phyloP scores from a whole-genome alignment of 2,888 invertebrate species.

The Watsonalla binaria region DNA sequence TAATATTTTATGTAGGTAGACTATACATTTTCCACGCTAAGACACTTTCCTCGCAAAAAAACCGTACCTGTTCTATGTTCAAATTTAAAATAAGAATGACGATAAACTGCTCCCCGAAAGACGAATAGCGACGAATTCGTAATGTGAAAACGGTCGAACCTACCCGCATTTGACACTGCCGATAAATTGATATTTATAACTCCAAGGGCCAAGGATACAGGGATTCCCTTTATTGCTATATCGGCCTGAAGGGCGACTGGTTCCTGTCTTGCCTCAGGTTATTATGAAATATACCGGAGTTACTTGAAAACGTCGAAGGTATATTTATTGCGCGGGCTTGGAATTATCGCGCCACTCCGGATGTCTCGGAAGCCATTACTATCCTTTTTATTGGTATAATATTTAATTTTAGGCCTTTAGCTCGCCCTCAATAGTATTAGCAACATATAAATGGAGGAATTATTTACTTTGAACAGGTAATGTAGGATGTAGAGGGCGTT shows the following conservation, averaged over 20 bases:
- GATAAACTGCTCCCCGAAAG: slow-evolving; percentile 47
- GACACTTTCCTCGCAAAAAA: background rate
- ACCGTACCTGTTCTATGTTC: slow-evolving; percentile 17
- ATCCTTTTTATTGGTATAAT: slow-evolving; percentile 78
- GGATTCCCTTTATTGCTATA: slow-evolving; percentile 76
- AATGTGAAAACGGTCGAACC: slow-evolving; percentile 67
- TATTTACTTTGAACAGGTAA: slow-evolving; percentile 44
- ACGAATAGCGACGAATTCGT: slow-evolving; percentile 61
- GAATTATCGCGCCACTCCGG: slow-evolving; percentile 70
- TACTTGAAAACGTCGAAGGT: slow-evolving; percentile 75
- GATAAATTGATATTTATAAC: slow-evolving; percentile 79
- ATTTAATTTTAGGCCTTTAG: slow-evolving; percentile 74
- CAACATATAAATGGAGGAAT: slow-evolving; percentile 69
- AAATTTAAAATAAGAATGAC: slow-evolving; percentile 48
- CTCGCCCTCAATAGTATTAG: slow-evolving; percentile 46
- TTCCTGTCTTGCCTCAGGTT: slow-evolving; percentile 68
- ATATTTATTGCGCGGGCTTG: slow-evolving; percentile 69
- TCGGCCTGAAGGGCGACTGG: slow-evolving; percentile 60
- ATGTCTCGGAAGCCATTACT: slow-evolving; percentile 71
- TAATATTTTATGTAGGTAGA: too few species aligned
- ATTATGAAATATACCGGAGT: slow-evolving; percentile 73
- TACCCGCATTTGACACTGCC: slow-evolving; percentile 68
- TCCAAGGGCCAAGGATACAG: slow-evolving; percentile 70
- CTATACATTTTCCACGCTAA: background rate
- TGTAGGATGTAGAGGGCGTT: slow-evolving; percentile 6